Conservation (phyloP, 2,888 invertebrate genomes). For the Hedychridium roseum region DNA sequence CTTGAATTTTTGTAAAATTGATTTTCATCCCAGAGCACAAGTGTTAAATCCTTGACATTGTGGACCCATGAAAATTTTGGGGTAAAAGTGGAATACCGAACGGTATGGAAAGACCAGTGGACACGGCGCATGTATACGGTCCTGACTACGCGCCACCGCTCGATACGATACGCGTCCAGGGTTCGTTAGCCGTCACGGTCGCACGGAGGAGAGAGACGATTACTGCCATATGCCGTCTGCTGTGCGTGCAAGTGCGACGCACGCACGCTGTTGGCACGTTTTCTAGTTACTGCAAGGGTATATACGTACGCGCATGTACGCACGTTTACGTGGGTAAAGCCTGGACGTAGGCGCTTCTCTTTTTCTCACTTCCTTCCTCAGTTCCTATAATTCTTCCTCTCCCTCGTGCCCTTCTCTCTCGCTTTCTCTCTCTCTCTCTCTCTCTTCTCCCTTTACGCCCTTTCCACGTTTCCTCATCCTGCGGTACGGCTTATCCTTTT, state of each 20-base stretch:
- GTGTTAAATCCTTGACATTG: no score
- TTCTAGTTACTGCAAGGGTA: conserved; percentile 21
- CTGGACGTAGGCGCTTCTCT: conserved; percentile 25
- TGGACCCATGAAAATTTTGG: no score
- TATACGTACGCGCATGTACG: conserved; percentile 7
- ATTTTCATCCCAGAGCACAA: no score
- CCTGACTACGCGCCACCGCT: conserved; percentile 37
- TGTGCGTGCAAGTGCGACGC: conserved; percentile 17
- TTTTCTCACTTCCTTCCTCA: background rate
- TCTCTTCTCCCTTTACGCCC: background rate
- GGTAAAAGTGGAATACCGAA: no score
- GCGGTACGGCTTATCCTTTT: no score
- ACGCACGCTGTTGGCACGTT: conserved; percentile 23
- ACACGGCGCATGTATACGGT: no score
- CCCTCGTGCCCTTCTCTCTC: background rate
- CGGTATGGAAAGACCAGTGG: no score
- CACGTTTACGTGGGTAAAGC: conserved; percentile 26
- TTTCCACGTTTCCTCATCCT: no score
- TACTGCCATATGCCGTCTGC: conserved; percentile 17
- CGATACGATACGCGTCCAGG: conserved; percentile 44
- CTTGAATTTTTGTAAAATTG: no score
- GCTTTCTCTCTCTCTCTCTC: background rate
- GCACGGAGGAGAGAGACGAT: conserved; percentile 29
- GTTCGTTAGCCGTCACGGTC: conserved; percentile 59
- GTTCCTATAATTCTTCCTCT: background rate